Evolutionary conservation across 2,797 vertebrate species (phyloP), one percentile per base, ranked within the genome.

Genomic region (Sylvia borin): DNA sequence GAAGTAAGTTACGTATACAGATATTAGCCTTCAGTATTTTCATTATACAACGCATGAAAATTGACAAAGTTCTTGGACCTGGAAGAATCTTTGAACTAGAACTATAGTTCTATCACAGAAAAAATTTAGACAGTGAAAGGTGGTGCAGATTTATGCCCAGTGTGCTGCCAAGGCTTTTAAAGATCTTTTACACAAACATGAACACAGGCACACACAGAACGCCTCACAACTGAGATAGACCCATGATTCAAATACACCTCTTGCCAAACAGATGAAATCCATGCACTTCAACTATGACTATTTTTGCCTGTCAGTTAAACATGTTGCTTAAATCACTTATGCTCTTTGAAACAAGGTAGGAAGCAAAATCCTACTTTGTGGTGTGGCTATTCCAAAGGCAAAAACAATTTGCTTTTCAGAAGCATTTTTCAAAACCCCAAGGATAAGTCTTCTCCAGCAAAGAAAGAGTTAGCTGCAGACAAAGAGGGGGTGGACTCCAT

Each of bases 401-500:
- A 92, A 83, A 81, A 20, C 42, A 67, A 80, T 34, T 78, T 93
- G 42, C 32, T 94, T 54, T 91, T 95, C 88, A 77, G 47, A 93
- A 73, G 40, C 38, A 40, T n/a, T 89, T 94, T 60, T 95, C 47
- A 81, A 86, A 96, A 92, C 75, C 85, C 57, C 66, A 79, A 73
- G 60, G 68, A 90, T 82, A 84, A 88, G 20, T 55, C 19, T 76
- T 93, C 43, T 84, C 47, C 85, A 40, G 85, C 31, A 91, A 79
- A 87, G 42, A 91, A 79, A 87, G 42, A 65, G 38, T 62, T 55
- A 76, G 34, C 53, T 90, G 73, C 65, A 96, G 92, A 96, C 94
- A 94, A 87, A 94, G 86, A 94, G 93, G 91, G 95, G 92, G 87
- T 84, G 91, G 93, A 94, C 90, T 94, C 84, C 45, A 90, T 92